Evolutionary conservation across 2,888 invertebrate genomes (phyloP).

Genomic region (Zootermopsis nevadensis): DNA sequence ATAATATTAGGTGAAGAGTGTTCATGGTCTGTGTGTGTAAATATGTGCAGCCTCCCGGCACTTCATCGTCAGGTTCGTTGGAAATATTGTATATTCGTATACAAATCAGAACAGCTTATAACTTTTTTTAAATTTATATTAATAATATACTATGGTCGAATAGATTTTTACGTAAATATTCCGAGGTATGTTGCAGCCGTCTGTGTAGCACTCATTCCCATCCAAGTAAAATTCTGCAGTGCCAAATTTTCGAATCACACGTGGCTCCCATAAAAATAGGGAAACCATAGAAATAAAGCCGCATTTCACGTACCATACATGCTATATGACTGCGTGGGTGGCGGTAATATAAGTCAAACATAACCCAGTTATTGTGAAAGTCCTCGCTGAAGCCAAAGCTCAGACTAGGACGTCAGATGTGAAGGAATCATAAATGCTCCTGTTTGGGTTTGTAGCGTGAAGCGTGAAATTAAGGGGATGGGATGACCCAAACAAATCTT

Average conservation of each 20-base stretch:
- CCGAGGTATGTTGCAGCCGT: not conserved
- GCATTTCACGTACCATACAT: not conserved
- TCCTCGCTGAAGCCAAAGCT: not conserved
- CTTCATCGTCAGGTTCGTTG: no score
- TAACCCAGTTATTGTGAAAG: not conserved
- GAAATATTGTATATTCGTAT: no score
- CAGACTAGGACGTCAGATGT: not conserved
- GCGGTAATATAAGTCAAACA: conserved; percentile 9
- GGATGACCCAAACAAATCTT: not conserved
- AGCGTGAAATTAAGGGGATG: conserved; percentile 23
- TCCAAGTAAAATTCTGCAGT: not conserved
- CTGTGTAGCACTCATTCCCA: not conserved
- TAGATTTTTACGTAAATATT: no score
- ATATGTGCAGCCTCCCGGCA: no score
- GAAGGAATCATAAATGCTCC: not conserved
- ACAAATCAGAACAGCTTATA: no score
- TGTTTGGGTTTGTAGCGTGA: conserved; percentile 23
- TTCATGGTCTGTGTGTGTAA: no score
- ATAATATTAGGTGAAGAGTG: no score
- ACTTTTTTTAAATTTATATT: no score
- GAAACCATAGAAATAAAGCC: not conserved
- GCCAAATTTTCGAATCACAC: not conserved
- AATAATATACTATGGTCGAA: no score
- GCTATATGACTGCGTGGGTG: not conserved
- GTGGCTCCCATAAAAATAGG: not conserved